Percentiles rank a stretch among this genome's conserved stretches.
phyloP scores from a whole-genome alignment of 2,113 vertebrate species.

The Hiodon alosoides region DNA sequence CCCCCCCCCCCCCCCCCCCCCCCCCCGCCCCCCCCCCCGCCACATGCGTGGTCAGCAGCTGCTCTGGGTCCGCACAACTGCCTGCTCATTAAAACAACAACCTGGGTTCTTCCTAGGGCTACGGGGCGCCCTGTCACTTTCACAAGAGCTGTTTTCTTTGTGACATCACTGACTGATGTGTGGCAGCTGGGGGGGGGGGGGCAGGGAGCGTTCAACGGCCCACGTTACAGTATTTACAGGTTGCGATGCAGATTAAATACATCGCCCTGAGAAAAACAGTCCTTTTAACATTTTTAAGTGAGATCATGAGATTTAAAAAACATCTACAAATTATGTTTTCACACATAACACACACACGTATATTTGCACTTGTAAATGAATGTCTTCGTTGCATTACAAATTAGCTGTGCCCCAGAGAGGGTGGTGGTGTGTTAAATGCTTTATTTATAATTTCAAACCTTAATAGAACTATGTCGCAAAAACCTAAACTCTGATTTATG shows the following conservation, averaged over 20 bases:
- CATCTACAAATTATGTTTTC: no score
- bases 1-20: no score
- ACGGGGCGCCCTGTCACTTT: background rate
- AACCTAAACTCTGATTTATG: no score
- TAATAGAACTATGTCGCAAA: no score
- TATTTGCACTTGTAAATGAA: no score
- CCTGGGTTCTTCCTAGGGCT: constrained; percentile 42
- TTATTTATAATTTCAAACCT: no score
- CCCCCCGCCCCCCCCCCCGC: background rate
- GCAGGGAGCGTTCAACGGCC: background rate
- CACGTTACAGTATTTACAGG: background rate
- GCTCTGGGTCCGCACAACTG: constrained; percentile 55
- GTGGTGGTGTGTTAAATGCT: no score
- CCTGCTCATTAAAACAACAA: constrained; percentile 42
- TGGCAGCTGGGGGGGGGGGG: background rate
- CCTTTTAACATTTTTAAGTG: no score
- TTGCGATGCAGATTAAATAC: background rate
- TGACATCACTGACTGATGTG: background rate
- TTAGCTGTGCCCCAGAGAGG: no score
- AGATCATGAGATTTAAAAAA: no score
- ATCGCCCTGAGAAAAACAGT: background rate
- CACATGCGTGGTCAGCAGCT: constrained; percentile 51
- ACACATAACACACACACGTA: no score
- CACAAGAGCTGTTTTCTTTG: background rate
- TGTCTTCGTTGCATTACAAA: no score